Evolutionary conservation across 1,140 invertebrate genomes (phyloP), one percentile per base, ranked within the genome.

Genomic region (Dermatophagoides farinae): DNA sequence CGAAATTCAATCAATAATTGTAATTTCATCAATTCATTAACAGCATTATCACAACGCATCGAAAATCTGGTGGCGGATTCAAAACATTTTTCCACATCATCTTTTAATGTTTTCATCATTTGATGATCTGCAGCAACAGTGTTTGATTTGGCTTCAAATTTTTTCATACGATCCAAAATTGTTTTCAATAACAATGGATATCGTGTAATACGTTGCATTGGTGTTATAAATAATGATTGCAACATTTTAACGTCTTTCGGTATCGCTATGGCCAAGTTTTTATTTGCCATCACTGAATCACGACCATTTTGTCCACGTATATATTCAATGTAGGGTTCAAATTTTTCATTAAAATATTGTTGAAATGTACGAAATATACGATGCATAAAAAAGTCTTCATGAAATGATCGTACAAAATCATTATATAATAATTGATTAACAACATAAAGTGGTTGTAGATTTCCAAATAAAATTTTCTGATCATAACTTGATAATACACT

Each of bases 281-380:
- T 23, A 23, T 55, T 23, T n/a, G 10, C 25, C 14, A 55, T 14
- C 14, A 55, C 12, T 38, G 1, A 31, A 23, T 55, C 25, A n/a
- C 53, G 25, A 5, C 39, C 53, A 12, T 55, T 14, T 14, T 55
- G 53, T 20, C 53, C 53, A 25, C 25, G 14, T 12, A 55, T 55
- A 23, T 55, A 55, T n/a, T 55, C 53, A 40, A 55, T 55, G 14
- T 55, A 55, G 1, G 53, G 53, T 23, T 55, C 53, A 55, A 55
- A 25, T 39, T 14, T 25, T n/a, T 23, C 53, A 55, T 55, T 55
- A n/a, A 55, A 25, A 44, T 55, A 55, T 39, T 44, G 1, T 25
- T 14, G 2, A 39, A 55, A 23, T 25, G 39, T 20, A 14, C 1
- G 1, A 31, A 55, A 55, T 11, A 55, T 20, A 18, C n/a, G 16